These are phyloP conservation scores for Larimichthys polyactis DNA, from an alignment of 2,113 vertebrate genomes.

Conservation along the genomic window DNA sequence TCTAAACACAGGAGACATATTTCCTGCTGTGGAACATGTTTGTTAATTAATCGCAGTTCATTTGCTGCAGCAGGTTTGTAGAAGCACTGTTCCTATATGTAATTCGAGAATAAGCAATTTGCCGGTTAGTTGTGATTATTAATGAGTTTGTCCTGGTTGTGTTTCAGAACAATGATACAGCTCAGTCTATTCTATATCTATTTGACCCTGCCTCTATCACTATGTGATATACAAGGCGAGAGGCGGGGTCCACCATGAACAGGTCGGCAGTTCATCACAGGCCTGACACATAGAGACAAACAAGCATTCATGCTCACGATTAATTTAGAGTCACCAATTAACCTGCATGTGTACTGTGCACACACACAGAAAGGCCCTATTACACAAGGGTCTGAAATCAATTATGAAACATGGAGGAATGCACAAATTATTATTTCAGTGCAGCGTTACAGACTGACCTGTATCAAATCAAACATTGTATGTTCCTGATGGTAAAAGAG, in stretches of 20 bases:
- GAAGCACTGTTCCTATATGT: not conserved
- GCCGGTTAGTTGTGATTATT: not conserved
- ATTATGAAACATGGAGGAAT: too few relatives aligned
- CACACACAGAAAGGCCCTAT: too few relatives aligned
- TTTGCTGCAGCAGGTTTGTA: not conserved
- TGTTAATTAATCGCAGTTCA: not conserved
- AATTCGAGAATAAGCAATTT: not conserved
- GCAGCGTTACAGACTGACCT: not conserved
- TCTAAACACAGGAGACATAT: constrained; percentile 8
- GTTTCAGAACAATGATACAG: not conserved
- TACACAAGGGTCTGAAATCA: too few relatives aligned
- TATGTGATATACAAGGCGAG: too few relatives aligned
- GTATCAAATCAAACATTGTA: not conserved
- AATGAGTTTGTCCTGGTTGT: not conserved
- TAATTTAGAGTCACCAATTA: too few relatives aligned
- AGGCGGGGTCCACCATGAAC: too few relatives aligned
- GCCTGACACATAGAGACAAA: too few relatives aligned
- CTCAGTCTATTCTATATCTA: not conserved
- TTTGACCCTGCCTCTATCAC: not conserved
- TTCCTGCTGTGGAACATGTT: not conserved
- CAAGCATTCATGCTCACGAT: too few relatives aligned
- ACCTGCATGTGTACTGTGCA: too few relatives aligned
- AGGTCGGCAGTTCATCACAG: too few relatives aligned
- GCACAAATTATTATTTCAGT: too few relatives aligned
- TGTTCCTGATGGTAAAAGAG: too few relatives aligned